These are phyloP conservation scores for Sebastes dallii DNA, from an alignment of 2,797 vertebrate species.

Conservation along the genomic window DNA sequence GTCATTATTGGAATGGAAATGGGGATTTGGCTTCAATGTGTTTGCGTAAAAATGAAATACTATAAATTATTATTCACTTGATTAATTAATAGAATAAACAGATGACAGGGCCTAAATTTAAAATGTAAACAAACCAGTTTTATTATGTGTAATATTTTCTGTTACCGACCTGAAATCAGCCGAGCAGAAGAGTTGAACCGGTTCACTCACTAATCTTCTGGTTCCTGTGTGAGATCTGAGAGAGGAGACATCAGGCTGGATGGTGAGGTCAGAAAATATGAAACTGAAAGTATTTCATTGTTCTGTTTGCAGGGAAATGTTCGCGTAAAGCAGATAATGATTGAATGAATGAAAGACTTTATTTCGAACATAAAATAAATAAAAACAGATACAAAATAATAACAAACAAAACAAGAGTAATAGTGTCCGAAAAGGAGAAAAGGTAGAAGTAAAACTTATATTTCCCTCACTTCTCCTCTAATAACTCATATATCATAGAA, in stretches of 20 bases:
- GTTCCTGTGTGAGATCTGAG: not conserved
- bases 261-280: not conserved
- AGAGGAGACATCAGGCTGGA: not conserved
- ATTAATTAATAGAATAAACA: not conserved
- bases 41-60: not conserved
- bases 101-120: too few relatives aligned
- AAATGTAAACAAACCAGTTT: not conserved
- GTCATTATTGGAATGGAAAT: not conserved
- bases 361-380: not conserved
- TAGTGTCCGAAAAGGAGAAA: not conserved
- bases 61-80: not conserved
- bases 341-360: not conserved
- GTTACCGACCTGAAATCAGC: not conserved
- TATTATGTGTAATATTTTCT: not conserved
- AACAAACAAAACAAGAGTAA: not conserved
- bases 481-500: too few relatives aligned
- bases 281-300: not conserved
- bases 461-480: too few relatives aligned
- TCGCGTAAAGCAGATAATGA: not conserved
- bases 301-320: not conserved
- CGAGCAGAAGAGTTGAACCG: not conserved
- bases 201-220: not conserved
- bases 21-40: not conserved
- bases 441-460: too few relatives aligned
- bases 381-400: too few relatives aligned